phyloP scores from a whole-genome alignment of 2,888 invertebrate genomes.

The Clusia tigrina region DNA sequence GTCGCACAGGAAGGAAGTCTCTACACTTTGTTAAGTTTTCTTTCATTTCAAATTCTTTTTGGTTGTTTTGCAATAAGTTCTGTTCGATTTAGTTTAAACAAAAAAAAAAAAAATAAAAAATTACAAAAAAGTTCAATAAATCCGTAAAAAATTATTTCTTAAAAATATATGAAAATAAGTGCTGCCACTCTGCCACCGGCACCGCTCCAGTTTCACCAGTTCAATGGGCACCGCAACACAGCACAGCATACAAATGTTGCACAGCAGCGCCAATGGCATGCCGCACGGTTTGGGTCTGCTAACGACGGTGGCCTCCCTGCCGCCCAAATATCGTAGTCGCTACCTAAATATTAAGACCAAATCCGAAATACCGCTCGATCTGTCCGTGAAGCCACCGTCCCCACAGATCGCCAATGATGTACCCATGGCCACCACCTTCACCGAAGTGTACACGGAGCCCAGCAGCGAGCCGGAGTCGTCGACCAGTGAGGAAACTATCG shows the following conservation, averaged over 20 bases:
- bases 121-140: constrained; percentile 1
- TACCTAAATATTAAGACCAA: constrained; percentile 61
- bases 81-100: not conserved
- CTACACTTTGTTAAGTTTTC: constrained; percentile 31
- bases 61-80: constrained; percentile 17
- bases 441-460: constrained; percentile 52
- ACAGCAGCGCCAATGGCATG: constrained; percentile 48
- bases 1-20: constrained; percentile 52
- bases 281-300: constrained; percentile 60
- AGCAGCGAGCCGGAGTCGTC: constrained; percentile 30
- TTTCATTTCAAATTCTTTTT: constrained; percentile 16
- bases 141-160: no score
- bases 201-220: constrained; percentile 40
- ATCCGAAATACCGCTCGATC: constrained; percentile 72
- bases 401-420: constrained; percentile 42
- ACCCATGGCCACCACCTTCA: constrained; percentile 51
- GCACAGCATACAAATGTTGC: constrained; percentile 53
- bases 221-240: constrained; percentile 37
- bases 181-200: constrained; percentile 42
- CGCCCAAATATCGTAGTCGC: constrained; percentile 64
- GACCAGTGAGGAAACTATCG: constrained; percentile 30
- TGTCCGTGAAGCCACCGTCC: constrained; percentile 71
- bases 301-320: constrained; percentile 63
- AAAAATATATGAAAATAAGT: constrained; percentile 38
- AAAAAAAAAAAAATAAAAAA: constrained; percentile 18